phyloP scores from a whole-genome alignment of 2,888 invertebrate species.

The Lithosia quadra region DNA sequence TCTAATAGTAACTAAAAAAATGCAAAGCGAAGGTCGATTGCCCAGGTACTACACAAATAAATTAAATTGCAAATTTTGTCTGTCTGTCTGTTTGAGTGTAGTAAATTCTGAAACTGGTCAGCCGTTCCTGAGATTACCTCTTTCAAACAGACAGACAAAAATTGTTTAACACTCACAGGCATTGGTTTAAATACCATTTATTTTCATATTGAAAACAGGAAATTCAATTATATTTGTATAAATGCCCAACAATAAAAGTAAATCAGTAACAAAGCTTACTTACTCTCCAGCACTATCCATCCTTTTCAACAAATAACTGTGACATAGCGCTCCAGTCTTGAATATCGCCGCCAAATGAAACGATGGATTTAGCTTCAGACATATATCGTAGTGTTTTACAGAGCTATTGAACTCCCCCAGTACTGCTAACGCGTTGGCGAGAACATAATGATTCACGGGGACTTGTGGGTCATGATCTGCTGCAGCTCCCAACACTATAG shows the following conservation, averaged over 20 bases:
- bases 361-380: slow-evolving; percentile 88
- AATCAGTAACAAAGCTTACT: slow-evolving; percentile 58
- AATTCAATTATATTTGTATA: too few relatives aligned
- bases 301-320: slow-evolving; percentile 88
- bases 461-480: slow-evolving; percentile 90
- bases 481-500: slow-evolving; percentile 90
- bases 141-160: too few relatives aligned
- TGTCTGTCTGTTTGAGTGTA: too few relatives aligned
- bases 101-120: too few relatives aligned
- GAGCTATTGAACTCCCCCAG: slow-evolving; percentile 91
- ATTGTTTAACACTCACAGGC: too few relatives aligned
- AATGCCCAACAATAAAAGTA: background rate
- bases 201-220: too few relatives aligned
- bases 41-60: too few relatives aligned
- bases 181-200: too few relatives aligned
- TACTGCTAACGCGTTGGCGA: slow-evolving; percentile 92
- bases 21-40: background rate
- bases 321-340: slow-evolving; percentile 90
- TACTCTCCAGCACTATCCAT: slow-evolving; percentile 89
- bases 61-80: too few relatives aligned
- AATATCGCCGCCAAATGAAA: slow-evolving; percentile 88
- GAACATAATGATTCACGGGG: slow-evolving; percentile 88
- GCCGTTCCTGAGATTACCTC: too few relatives aligned
- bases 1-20: background rate
- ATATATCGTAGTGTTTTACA: slow-evolving; percentile 86